A percentile compares a stretch with the other conserved stretches of the same genome.
phyloP scores from a whole-genome alignment of 2,888 invertebrate genomes.

The Pristionchus mayeri region DNA sequence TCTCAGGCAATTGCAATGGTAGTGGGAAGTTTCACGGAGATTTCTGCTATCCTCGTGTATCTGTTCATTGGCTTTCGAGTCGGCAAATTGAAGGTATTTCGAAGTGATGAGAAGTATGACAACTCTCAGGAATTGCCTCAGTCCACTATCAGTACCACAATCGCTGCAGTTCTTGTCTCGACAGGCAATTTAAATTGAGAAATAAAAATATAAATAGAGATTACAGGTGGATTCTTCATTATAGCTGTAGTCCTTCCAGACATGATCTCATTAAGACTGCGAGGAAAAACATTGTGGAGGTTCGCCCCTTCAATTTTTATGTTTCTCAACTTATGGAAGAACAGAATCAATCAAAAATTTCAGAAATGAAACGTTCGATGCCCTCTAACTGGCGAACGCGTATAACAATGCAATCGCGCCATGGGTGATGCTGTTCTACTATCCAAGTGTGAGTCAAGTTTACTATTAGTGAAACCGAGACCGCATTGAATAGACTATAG shows the following conservation, averaged over 20 bases:
- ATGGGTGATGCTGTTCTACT: background rate
- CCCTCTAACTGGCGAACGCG: background rate
- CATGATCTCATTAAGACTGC: background rate
- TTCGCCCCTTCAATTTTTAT: background rate
- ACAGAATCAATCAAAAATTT: too few relatives aligned
- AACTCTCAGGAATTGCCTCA: background rate
- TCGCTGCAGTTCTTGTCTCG: background rate
- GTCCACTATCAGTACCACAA: background rate
- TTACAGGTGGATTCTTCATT: background rate
- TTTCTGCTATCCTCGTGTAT: background rate
- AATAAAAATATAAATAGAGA: background rate
- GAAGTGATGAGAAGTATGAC: background rate
- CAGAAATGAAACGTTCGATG: background rate
- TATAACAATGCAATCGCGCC: slow-evolving; percentile 4
- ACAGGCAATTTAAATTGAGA: background rate
- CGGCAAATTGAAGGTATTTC: background rate
- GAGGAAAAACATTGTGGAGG: background rate
- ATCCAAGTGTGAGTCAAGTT: background rate
- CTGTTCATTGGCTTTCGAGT: background rate
- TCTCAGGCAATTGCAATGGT: background rate
- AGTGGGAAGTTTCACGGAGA: background rate
- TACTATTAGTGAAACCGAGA: too few relatives aligned
- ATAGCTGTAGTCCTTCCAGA: background rate
- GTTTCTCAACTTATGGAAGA: background rate
- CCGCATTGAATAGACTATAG: background rate